Percentiles rank a stretch among this genome's conserved stretches.
Evolutionary conservation across 2,113 vertebrate species (phyloP).

Genomic region (Suricata suricatta): DNA sequence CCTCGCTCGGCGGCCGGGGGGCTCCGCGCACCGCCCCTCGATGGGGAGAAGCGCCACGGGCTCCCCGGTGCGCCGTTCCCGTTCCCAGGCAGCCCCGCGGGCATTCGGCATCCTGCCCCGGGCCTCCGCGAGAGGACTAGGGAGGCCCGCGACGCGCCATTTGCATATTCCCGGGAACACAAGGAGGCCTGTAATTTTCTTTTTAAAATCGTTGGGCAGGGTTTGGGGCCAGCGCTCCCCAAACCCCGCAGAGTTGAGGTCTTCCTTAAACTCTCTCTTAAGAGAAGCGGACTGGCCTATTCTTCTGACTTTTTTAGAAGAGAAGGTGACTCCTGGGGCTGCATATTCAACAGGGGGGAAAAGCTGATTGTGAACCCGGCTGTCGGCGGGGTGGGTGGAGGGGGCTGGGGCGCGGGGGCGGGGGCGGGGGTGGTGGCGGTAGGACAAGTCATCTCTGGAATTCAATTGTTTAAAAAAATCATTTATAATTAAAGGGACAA

Average conservation of each 20-base stretch:
- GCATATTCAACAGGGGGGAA: slow-evolving; percentile 23
- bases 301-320: slow-evolving; percentile 77
- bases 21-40: neutral
- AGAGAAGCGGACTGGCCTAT: slow-evolving; percentile 75
- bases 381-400: neutral
- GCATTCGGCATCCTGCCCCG: neutral
- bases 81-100: slow-evolving; percentile 49
- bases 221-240: slow-evolving; percentile 49
- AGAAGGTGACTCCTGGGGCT: slow-evolving; percentile 60
- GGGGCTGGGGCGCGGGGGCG: neutral
- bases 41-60: neutral
- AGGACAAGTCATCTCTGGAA: slow-evolving; percentile 70
- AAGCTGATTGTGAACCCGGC: slow-evolving; percentile 44
- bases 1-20: neutral
- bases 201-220: slow-evolving; percentile 46
- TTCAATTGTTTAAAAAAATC: slow-evolving; percentile 73
- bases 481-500: slow-evolving; percentile 84
- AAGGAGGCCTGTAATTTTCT: slow-evolving; percentile 66
- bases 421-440: neutral
- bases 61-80: rapidly evolving
- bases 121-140: neutral
- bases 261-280: slow-evolving; percentile 53
- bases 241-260: slow-evolving; percentile 51
- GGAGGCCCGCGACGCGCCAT: slow-evolving; percentile 23
- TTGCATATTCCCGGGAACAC: slow-evolving; percentile 63